phyloP scores from a whole-genome alignment of 2,113 vertebrate genomes.

The Gavialis gangeticus region DNA sequence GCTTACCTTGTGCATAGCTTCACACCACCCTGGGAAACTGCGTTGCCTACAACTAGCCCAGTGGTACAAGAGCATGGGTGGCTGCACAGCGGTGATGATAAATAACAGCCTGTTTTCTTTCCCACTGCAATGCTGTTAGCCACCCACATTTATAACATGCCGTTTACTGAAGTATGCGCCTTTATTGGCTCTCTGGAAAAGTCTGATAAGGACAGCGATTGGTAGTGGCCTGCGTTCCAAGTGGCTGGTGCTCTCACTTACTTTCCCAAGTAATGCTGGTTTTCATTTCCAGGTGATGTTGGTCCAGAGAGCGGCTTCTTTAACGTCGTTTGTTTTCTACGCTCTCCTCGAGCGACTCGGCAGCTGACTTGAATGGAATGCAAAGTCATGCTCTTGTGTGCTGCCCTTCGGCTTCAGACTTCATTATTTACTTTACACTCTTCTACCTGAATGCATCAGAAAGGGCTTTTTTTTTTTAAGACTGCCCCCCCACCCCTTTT shows the following conservation, averaged over 20 bases:
- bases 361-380: not conserved
- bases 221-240: not conserved
- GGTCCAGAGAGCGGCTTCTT: fast-evolving
- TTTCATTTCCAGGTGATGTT: fast-evolving
- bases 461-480: slow-evolving; percentile 51
- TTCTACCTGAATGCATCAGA: slow-evolving; percentile 70
- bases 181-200: slow-evolving; percentile 39
- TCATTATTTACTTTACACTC: slow-evolving; percentile 68
- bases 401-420: slow-evolving; percentile 33
- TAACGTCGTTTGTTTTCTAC: not conserved
- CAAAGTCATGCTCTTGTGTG: slow-evolving; percentile 42
- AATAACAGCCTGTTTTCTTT: slow-evolving; percentile 32
- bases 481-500: slow-evolving; percentile 1
- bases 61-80: not conserved
- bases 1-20: slow-evolving; percentile 20
- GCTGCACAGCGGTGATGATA: not conserved
- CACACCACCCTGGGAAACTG: not conserved
- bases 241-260: not conserved
- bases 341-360: not conserved
- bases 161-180: not conserved
- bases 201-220: slow-evolving; percentile 34
- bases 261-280: not conserved
- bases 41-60: not conserved
- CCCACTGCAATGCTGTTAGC: not conserved
- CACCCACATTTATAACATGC: slow-evolving; percentile 32